A percentile compares a stretch with the other conserved stretches of the same genome.
phyloP scores from a whole-genome alignment of 2,888 invertebrate genomes.

The Achlya flavicornis region DNA sequence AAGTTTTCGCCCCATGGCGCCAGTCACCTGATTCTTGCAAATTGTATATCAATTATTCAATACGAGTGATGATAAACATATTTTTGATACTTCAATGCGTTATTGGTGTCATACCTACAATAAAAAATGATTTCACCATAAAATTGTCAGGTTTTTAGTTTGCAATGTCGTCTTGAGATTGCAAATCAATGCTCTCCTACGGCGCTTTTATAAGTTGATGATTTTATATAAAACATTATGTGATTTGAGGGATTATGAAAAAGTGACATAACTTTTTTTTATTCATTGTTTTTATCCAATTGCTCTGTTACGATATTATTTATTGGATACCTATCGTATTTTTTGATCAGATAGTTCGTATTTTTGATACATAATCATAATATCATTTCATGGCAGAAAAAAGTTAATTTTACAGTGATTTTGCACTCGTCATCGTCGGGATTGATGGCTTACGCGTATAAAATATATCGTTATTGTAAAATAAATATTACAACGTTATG shows the following conservation, averaged over 20 bases:
- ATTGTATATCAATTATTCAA: constrained; percentile 21
- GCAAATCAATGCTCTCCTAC: too few relatives aligned
- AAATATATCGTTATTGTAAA: constrained; percentile 31
- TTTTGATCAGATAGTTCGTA: not conserved
- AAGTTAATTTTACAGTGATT: constrained; percentile 6
- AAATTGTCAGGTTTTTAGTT: too few relatives aligned
- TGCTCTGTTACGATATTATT: too few relatives aligned
- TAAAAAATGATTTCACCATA: not conserved
- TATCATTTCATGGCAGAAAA: not conserved
- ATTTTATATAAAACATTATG: too few relatives aligned
- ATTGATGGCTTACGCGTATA: constrained; percentile 9
- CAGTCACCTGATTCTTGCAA: constrained; percentile 17
- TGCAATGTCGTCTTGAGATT: too few relatives aligned
- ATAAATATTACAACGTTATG: constrained; percentile 33
- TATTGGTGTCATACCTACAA: too few relatives aligned
- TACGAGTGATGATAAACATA: not conserved
- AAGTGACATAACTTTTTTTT: too few relatives aligned
- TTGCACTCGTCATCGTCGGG: constrained; percentile 7
- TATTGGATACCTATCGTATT: not conserved
- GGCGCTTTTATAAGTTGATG: too few relatives aligned
- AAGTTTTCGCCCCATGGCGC: constrained; percentile 26
- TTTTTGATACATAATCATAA: not conserved
- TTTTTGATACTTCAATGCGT: not conserved
- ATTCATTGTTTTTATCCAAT: too few relatives aligned
- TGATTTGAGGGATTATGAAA: too few relatives aligned